phyloP scores from a whole-genome alignment of 2,888 invertebrate genomes.

The Itoplectis maculator region DNA sequence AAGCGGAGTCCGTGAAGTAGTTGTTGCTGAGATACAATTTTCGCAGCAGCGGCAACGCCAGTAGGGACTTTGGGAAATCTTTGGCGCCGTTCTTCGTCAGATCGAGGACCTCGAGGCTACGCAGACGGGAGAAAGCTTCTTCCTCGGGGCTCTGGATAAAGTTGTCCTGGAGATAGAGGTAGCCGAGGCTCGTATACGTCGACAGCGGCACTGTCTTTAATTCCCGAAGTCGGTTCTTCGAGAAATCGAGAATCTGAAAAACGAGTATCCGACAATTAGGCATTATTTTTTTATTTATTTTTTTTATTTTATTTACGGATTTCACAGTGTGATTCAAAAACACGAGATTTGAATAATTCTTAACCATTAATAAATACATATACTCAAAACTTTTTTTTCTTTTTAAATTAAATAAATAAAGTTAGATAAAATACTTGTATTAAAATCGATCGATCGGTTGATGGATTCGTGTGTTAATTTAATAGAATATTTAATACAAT shows the following conservation, averaged over 20 bases:
- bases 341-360: too few species aligned
- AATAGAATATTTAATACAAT: too few species aligned
- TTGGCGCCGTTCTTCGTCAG: constrained; percentile 86
- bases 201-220: constrained; percentile 85
- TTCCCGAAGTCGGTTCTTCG: constrained; percentile 86
- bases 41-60: constrained; percentile 87
- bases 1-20: constrained; percentile 78
- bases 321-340: too few species aligned
- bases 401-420: too few species aligned
- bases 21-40: constrained; percentile 87
- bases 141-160: constrained; percentile 86
- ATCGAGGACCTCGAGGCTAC: constrained; percentile 86
- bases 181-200: constrained; percentile 86
- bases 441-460: background rate
- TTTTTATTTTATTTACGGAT: too few species aligned
- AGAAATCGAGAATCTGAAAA: constrained; percentile 87
- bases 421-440: too few species aligned
- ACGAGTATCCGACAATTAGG: background rate
- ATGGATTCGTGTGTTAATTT: too few species aligned
- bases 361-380: too few species aligned
- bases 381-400: too few species aligned
- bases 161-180: constrained; percentile 87
- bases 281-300: too few species aligned
- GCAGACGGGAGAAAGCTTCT: constrained; percentile 85
- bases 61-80: constrained; percentile 85